Evolutionary conservation across 2,113 vertebrate species (phyloP).

Genomic region (Tylochromis polylepis): DNA sequence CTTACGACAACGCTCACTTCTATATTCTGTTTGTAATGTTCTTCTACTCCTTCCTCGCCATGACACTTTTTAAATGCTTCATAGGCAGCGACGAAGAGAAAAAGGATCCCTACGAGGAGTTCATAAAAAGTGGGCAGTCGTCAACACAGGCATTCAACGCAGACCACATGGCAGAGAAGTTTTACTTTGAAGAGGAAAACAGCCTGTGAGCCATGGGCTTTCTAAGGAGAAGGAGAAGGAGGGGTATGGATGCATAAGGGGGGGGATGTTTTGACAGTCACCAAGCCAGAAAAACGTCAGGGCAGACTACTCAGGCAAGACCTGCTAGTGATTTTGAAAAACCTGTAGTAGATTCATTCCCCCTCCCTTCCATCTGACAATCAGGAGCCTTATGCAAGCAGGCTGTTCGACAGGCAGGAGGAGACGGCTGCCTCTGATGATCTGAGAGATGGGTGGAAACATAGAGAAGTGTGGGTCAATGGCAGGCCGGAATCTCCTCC

Average conservation of each 20-base stretch:
- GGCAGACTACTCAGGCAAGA: constrained; percentile 45
- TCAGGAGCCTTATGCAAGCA: constrained; percentile 55
- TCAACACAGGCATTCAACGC: constrained; percentile 73
- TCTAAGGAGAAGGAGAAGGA: constrained; percentile 30
- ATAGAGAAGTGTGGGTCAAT: constrained; percentile 63
- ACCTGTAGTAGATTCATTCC: constrained; percentile 41
- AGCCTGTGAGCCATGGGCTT: constrained; percentile 70
- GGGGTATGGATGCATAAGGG: background rate
- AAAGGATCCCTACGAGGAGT: constrained; percentile 82
- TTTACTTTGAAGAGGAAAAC: constrained; percentile 87
- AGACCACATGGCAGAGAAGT: constrained; percentile 71
- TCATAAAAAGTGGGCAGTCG: constrained; percentile 59
- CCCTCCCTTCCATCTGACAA: constrained; percentile 52
- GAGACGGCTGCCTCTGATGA: constrained; percentile 62
- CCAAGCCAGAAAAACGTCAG: constrained; percentile 65
- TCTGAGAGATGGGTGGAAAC: constrained; percentile 65
- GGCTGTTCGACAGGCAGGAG: constrained; percentile 25
- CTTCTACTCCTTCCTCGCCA: constrained; percentile 86
- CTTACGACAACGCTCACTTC: constrained; percentile 87
- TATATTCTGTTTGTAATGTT: constrained; percentile 89
- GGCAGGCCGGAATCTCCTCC: constrained; percentile 70
- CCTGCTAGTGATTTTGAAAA: constrained; percentile 68
- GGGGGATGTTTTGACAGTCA: constrained; percentile 67
- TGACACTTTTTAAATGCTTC: constrained; percentile 83
- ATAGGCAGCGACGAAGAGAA: constrained; percentile 76